Base-by-base conservation (phyloP, 2,113 vertebrate genomes). In the Montifringilla adamsi region DNA sequence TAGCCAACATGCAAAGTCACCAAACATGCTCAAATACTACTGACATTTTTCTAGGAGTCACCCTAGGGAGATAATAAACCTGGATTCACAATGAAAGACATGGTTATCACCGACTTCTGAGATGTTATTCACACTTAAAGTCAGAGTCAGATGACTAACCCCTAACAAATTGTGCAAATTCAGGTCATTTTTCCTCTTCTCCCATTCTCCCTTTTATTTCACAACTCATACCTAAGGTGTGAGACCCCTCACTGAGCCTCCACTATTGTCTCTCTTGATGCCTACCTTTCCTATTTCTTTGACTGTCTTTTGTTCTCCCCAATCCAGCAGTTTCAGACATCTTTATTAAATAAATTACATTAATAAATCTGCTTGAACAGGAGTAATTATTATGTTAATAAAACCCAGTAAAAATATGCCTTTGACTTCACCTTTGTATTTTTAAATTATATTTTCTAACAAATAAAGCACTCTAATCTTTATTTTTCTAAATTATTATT, bases 261-360 rank as follows among this genome's bases (percentile, higher is more conserved):
- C 37, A 13, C 9, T 52, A 10, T 7, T 39, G 33, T 31, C 13
- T 63, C 66, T 68, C 73, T 41, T 37, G 9, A 53, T 84, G 64
- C 12, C 44, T 12, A 18, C 56, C 23, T 63, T 41, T 72, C 27
- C 37, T 41, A 18, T 43, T 93, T 87, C 47, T 87, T 86, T 53
- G 17, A 39, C 50, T 74, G 18, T 55, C 53, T 58, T 74, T 91
- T 91, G 24, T 70, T 80, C 52, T 63, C 15, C 39, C 27, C 55
- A 59, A 2, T 26, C 44, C 52, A 52, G 41, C n/a, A 86, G 47
- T 70, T 43, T 74, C 68, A 77, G 60, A 52, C 41, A 37, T 63
- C 67, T 83, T 77, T 86, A 88, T 77, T 84, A 73, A 93, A 95
- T 74, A 94, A 64, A 88, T 81, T 67, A 46, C 37, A 81, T 86